These are phyloP conservation scores for Sebastes vulpes DNA, from an alignment of 2,797 vertebrate genomes.

Conservation along the genomic window DNA sequence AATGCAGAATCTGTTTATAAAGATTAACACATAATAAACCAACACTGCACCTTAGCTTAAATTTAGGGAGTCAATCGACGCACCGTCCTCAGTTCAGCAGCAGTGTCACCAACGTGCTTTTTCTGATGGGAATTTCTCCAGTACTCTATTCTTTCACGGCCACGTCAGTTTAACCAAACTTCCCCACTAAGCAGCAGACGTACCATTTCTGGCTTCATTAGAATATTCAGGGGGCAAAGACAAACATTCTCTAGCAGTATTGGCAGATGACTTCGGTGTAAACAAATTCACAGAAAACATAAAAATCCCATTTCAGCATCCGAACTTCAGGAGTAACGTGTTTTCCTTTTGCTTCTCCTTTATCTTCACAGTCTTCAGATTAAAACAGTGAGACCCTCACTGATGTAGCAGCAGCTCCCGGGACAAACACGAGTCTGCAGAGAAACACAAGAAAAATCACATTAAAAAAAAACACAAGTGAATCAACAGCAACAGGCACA, in stretches of 20 bases:
- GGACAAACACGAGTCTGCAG: constrained; percentile 20
- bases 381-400: neutral
- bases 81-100: neutral
- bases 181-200: neutral
- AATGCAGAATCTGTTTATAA: neutral
- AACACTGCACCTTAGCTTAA: neutral
- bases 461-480: neutral
- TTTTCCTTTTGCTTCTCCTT: constrained; percentile 3
- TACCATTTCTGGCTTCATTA: neutral
- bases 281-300: constrained; percentile 20
- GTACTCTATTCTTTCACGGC: neutral
- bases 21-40: neutral
- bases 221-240: neutral
- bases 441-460: neutral
- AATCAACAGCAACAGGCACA: neutral
- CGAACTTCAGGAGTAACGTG: neutral
- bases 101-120: neutral
- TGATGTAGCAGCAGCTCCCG: constrained; percentile 25
- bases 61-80: neutral
- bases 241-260: neutral
- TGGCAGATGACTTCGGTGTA: constrained; percentile 5
- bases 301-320: constrained; percentile 14
- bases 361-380: constrained; percentile 50
- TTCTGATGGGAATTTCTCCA: neutral
- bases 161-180: neutral